Base-by-base conservation (phyloP, 1,140 invertebrate species). In the Drosophila kanapiae region DNA sequence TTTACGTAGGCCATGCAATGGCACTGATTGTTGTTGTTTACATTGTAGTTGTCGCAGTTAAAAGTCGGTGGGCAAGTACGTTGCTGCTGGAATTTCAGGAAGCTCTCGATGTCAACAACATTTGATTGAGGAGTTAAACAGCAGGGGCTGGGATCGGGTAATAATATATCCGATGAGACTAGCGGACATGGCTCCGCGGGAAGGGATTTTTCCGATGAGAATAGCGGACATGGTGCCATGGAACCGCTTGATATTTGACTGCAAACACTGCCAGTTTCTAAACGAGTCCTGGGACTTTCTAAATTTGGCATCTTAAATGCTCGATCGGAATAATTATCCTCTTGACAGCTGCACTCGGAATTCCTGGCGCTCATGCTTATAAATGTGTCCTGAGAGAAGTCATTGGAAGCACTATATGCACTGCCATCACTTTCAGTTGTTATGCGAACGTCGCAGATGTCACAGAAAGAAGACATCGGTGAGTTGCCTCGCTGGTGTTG, bases 71-170 rank as follows among this genome's bases (percentile, higher is more conserved):
- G 23, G 23, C 23, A 23, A 23, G 23, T 23, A 23, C 23, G 23
- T 23, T 23, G 23, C 23, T 49, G 38, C 16, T 29, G 23, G 14
- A 13, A 4, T 58, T 35, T 23, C 27, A 69, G 13, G 23, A 75
- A 70, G 16, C 27, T 6, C 14, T 74, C 56, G 10, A 71, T 18
- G 16, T 76, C 47, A 6, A 72, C 14, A 33, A 42, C 62, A 13
- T 80, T 77, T 23, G 29, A 6, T 14, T 37, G n/a, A 9, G 51
- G 14, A 42, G 3, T 8, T 5, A 14, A n/a, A 11, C 10, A 11
- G 27, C 40, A 27, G 11, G 10, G 8, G 5, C 31, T 7, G 7
- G 31, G 31, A 31, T 31, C 31, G 31, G 31, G 31, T 6, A n/a
- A n/a, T n/a, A n/a, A 31, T 31, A 1, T 8, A n/a, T 42, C 43